A percentile compares a stretch with the other conserved stretches of the same genome.
phyloP scores from a whole-genome alignment of 2,888 invertebrate genomes.

The Calameuta filiformis region DNA sequence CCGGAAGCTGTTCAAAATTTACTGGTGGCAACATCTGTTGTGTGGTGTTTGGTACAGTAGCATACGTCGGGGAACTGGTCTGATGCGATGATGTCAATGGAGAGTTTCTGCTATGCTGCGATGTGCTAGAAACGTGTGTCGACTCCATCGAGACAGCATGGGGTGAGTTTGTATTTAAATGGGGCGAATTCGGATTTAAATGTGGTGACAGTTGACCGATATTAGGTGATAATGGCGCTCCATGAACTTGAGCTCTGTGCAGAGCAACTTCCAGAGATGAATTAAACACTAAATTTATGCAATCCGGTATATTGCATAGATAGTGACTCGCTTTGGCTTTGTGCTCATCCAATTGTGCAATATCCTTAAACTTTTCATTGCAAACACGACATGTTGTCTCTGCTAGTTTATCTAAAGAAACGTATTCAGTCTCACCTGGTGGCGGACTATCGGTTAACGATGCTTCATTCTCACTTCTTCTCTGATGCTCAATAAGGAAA shows the following conservation, averaged over 20 bases:
- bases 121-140: conserved; percentile 39
- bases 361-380: conserved; percentile 71
- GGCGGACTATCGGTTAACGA: conserved; percentile 42
- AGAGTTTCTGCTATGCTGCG: conserved; percentile 37
- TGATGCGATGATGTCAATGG: conserved; percentile 56
- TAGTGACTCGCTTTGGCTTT: conserved; percentile 71
- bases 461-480: conserved; percentile 42
- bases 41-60: conserved; percentile 29
- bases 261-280: conserved; percentile 50
- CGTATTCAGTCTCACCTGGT: conserved; percentile 70
- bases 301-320: conserved; percentile 64
- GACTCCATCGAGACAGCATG: conserved; percentile 43
- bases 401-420: conserved; percentile 73
- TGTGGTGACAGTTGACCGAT: conserved; percentile 38
- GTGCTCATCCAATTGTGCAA: conserved; percentile 70
- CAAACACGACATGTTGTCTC: conserved; percentile 72
- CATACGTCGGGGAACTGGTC: conserved; percentile 48
- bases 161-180: conserved; percentile 41
- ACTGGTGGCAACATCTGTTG: conserved; percentile 53
- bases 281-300: conserved; percentile 54
- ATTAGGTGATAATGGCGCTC: conserved; percentile 48
- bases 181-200: conserved; percentile 45
- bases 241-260: conserved; percentile 59
- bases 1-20: conserved; percentile 60
- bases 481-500: conserved; percentile 58